Conservation (phyloP, 2,888 invertebrate species). For the Laspeyria flexula region DNA sequence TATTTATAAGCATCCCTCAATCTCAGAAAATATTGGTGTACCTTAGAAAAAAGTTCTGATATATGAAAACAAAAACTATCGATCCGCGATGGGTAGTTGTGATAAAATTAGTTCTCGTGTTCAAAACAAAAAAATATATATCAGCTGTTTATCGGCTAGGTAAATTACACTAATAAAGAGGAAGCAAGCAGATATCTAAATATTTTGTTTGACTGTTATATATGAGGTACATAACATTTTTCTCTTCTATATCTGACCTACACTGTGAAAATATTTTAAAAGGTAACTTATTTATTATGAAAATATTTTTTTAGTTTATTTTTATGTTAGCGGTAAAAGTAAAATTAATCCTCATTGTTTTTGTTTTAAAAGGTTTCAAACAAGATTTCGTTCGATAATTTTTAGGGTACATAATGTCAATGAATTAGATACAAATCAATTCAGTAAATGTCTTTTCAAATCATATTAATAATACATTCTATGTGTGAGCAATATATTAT, state of each 20-base stretch:
- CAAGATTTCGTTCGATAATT: not conserved
- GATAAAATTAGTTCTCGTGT: not conserved
- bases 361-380: no score
- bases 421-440: not conserved
- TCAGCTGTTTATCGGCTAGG: no score
- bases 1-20: no score
- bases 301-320: no score
- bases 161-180: no score
- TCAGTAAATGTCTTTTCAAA: slow-evolving; percentile 41
- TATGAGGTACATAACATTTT: no score
- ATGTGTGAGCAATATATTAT: slow-evolving; percentile 20
- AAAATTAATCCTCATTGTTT: no score
- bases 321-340: no score
- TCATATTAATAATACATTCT: slow-evolving; percentile 16
- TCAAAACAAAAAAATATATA: not conserved
- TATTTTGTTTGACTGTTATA: not conserved
- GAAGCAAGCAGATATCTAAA: no score
- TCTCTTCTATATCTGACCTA: not conserved
- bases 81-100: not conserved
- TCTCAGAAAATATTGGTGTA: no score
- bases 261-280: not conserved
- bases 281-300: slow-evolving; percentile 6
- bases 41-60: no score
- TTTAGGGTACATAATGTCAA: not conserved
- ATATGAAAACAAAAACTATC: no score